Base-by-base conservation (phyloP, 2,113 vertebrate species). In the Poicephalus meyeri region DNA sequence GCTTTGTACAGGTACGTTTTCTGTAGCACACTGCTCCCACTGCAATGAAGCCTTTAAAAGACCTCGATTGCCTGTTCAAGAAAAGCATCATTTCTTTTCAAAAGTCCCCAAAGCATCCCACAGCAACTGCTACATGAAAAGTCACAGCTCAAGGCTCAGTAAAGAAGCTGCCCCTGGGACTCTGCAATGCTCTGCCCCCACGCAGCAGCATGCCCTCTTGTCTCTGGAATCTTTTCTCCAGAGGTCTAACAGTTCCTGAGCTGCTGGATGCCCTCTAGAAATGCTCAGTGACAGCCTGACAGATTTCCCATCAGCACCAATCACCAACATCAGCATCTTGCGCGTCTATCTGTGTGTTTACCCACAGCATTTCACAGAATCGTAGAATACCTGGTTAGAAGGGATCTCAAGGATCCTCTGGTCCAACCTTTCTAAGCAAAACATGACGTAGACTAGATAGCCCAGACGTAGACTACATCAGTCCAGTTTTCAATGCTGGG, bases 311-410 rank as follows among this genome's bases (percentile, higher is more conserved):
- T 13, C 39, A 28, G 60, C 63, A 13, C 35, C 13, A 4, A 19
- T 14, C 35, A 7, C 61, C 61, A 47, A 6, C 4, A 3, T 58
- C 13, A 35, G 35, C 41, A 35, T 14, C 76, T 9, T 2, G 16
- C 35, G 25, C 16, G 9, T 3, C n/a, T 28, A 4, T 53, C 19
- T 5, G 1, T 29, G 20, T 2, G 31, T 11, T 25, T 25, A 9
- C 24, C 11, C 26, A 42, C 9, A 4, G 31, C 26, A 13, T 13
- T 35, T 24, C 33, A 35, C 56, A 58, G 56, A 58, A 58, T 58
- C 13, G 2, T 14, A 35, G 56, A 58, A 58, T 21, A 58, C 33
- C 33, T 35, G 21, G 21, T 58, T 16, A 23, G 21, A 58, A 58
- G 33, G 56, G 56, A 24, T 14, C 56, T 35, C 33, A 58, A 58